phyloP scores from a whole-genome alignment of 2,797 vertebrate genomes.

The Anisognathus igniventris region DNA sequence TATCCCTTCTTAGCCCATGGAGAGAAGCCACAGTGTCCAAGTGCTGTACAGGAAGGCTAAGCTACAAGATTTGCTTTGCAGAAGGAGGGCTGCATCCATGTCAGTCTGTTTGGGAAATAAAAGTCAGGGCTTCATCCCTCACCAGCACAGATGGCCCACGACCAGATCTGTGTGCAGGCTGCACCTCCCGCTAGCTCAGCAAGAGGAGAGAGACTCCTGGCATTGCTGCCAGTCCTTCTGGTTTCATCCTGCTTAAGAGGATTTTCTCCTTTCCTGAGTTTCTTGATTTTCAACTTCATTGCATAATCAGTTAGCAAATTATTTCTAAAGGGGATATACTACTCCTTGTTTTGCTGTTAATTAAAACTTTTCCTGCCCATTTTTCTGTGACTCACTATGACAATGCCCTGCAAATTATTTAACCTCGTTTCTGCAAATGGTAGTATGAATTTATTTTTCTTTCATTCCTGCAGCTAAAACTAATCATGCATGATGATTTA shows the following conservation, averaged over 20 bases:
- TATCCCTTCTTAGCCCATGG: background rate
- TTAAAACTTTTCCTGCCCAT: background rate
- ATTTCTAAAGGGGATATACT: slow-evolving; percentile 9
- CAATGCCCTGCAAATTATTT: background rate
- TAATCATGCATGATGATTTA: background rate
- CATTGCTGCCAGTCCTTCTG: slow-evolving; percentile 27
- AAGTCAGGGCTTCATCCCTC: background rate
- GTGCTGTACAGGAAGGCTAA: background rate
- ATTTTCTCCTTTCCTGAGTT: slow-evolving; percentile 44
- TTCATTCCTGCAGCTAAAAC: background rate
- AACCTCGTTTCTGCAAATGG: background rate
- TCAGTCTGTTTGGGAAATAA: background rate
- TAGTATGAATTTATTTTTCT: background rate
- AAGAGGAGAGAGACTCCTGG: background rate
- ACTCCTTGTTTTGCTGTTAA: slow-evolving; percentile 3
- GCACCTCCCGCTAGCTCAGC: background rate
- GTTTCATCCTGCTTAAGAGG: slow-evolving; percentile 53
- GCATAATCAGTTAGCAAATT: slow-evolving; percentile 36
- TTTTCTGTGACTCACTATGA: background rate
- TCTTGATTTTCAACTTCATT: slow-evolving; percentile 49
- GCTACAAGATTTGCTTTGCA: background rate
- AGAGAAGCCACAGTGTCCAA: background rate
- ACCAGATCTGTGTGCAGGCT: slow-evolving; percentile 1
- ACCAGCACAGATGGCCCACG: slow-evolving; percentile 3
- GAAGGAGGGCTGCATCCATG: background rate